Evolutionary conservation across 2,113 vertebrate species (phyloP), one percentile per base, ranked within the genome.

Genomic region (Motacilla alba): DNA sequence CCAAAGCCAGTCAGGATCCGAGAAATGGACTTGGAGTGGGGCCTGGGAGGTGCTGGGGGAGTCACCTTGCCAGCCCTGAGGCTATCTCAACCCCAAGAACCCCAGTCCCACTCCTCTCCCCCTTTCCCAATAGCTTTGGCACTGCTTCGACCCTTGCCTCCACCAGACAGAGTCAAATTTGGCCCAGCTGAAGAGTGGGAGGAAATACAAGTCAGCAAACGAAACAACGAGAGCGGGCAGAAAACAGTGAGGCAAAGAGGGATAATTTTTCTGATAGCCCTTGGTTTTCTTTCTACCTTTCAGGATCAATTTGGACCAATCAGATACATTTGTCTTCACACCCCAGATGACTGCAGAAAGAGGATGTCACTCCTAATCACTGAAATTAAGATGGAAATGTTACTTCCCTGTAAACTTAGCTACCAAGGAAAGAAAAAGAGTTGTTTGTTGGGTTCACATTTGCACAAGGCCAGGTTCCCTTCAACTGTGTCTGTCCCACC

Each of bases 1-100:
- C 97, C 98, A 98, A 96, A 98, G 89, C 95, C 92, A 97, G 96
- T 97, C 96, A 97, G 93, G 69, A 97, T 98, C 92, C 86, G 87
- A 95, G 91, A 95, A 96, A 97, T 74, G 87, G 90, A 85, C 64
- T 95, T 96, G 87, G 92, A 97, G 78, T 55, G 77, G 56, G 47
- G 74, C 28, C 66, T 6, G 2, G 55, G 35, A 89, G 79, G 53
- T 46, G 8, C 13, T 86, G 27, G 33, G 26, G 14, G 11, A 11
- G 35, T 89, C 64, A 81, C 30, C 47, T 84, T 59, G 62, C 14
- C 47, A 85, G 24, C 27, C 7, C 16, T 1, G 0, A 74, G 33
- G 15, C 33, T 56, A 77, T 23, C 13, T 11, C 31, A 35, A 37
- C 31, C 24, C 52, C 1, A 3, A 5, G 2, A 91, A 62, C 23